Percentiles rank a stretch among this genome's conserved stretches.
phyloP scores from a whole-genome alignment of 2,797 vertebrate species.

The Sebastes jordani region DNA sequence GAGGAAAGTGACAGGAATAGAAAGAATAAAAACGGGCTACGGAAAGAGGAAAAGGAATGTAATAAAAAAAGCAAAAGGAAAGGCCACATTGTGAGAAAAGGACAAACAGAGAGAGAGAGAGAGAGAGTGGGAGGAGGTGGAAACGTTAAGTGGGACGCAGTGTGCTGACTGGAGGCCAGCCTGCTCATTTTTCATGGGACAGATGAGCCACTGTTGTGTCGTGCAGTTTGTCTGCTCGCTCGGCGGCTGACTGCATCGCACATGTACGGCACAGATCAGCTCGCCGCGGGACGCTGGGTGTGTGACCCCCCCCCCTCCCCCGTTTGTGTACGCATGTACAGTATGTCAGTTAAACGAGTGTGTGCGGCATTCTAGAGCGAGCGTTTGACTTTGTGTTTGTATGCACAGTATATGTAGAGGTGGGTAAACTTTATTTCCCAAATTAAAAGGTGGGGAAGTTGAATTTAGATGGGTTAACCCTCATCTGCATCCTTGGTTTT shows the following conservation, averaged over 20 bases:
- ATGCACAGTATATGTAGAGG: constrained; percentile 1
- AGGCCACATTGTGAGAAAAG: constrained; percentile 54
- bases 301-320: not conserved
- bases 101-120: constrained; percentile 35
- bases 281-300: constrained; percentile 59
- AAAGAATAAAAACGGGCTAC: not conserved
- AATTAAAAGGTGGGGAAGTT: constrained; percentile 66
- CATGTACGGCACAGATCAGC: constrained; percentile 65
- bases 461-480: constrained; percentile 64
- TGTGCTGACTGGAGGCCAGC: constrained; percentile 55
- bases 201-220: constrained; percentile 74
- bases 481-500: constrained; percentile 63
- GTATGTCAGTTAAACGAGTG: constrained; percentile 7
- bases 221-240: constrained; percentile 57
- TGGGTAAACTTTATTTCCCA: constrained; percentile 56
- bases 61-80: constrained; percentile 33
- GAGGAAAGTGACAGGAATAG: constrained; percentile 15
- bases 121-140: constrained; percentile 48
- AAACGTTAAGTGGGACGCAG: constrained; percentile 54
- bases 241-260: constrained; percentile 51
- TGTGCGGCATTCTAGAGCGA: not conserved
- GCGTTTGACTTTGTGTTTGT: not conserved
- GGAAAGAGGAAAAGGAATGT: not conserved
- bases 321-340: constrained; percentile 30
- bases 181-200: constrained; percentile 77